Evolutionary conservation across 2,888 invertebrate species (phyloP).

Genomic region (Cerceris ruficornis): DNA sequence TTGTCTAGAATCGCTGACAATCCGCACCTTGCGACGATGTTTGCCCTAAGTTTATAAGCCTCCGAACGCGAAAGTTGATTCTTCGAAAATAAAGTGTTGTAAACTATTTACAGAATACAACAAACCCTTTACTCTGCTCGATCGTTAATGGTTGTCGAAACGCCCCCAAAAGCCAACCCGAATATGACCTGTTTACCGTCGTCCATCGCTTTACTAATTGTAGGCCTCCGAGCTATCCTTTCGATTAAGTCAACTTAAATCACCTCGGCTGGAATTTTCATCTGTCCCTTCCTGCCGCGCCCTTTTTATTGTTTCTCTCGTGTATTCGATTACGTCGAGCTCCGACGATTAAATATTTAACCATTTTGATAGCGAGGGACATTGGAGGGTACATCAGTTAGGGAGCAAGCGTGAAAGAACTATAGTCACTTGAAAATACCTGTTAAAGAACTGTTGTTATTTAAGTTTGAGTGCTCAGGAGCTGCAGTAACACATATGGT

Average conservation of each 20-base stretch:
- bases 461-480: no score
- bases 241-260: conserved; percentile 23
- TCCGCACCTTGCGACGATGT: no score
- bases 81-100: no score
- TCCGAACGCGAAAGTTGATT: no score
- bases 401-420: no score
- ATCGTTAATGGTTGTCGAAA: conserved; percentile 46
- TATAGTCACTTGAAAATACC: no score
- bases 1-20: no score
- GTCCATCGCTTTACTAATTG: conserved; percentile 4
- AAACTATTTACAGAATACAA: not conserved
- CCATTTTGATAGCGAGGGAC: no score
- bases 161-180: conserved; percentile 34
- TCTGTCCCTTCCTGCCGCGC: not conserved
- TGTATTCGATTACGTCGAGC: not conserved
- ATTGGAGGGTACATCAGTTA: no score
- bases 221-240: conserved; percentile 14
- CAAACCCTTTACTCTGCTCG: conserved; percentile 36
- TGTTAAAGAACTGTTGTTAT: no score
- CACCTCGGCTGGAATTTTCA: not conserved
- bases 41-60: no score
- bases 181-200: conserved; percentile 27
- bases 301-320: not conserved
- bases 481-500: no score
- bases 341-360: not conserved